Percentiles rank a stretch among this genome's conserved stretches.
phyloP scores from a whole-genome alignment of 2,797 vertebrate genomes.

The Cyclopterus lumpus region DNA sequence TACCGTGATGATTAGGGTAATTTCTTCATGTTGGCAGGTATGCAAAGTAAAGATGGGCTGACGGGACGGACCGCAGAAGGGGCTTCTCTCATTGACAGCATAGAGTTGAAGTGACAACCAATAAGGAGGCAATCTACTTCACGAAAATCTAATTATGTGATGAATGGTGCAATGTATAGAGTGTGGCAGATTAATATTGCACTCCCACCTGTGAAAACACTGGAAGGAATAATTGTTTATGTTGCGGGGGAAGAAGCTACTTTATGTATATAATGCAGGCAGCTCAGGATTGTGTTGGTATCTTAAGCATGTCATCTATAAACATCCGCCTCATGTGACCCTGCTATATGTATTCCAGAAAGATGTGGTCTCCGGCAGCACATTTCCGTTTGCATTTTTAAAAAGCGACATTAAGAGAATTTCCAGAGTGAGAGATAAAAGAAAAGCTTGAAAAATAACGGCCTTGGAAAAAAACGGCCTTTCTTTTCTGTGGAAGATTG shows the following conservation, averaged over 20 bases:
- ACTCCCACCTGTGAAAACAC: conserved; percentile 68
- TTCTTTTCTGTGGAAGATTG: conserved; percentile 46
- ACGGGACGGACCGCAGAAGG: conserved; percentile 53
- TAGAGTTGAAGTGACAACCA: conserved; percentile 72
- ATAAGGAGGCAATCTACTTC: conserved; percentile 74
- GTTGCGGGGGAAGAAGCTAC: conserved; percentile 44
- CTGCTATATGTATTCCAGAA: conserved; percentile 1
- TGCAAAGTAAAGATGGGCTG: conserved; percentile 61
- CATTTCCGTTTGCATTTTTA: background rate
- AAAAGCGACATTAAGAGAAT: conserved; percentile 8
- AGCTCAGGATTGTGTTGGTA: conserved; percentile 9
- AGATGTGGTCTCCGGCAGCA: conserved; percentile 2
- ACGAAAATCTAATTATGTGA: conserved; percentile 76
- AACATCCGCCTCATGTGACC: conserved; percentile 40
- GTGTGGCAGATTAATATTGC: conserved; percentile 67
- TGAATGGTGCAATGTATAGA: conserved; percentile 74
- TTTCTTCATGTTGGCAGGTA: conserved; percentile 72
- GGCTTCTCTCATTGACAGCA: conserved; percentile 45
- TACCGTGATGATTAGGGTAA: conserved; percentile 68
- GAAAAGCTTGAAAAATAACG: conserved; percentile 19
- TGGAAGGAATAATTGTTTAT: conserved; percentile 73
- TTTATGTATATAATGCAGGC: conserved; percentile 40
- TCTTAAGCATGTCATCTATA: conserved; percentile 17
- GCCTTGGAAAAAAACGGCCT: conserved; percentile 23
- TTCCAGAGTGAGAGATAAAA: conserved; percentile 13